These are phyloP conservation scores for Colostygia pectinataria DNA, from an alignment of 2,888 invertebrate genomes.

Conservation along the genomic window DNA sequence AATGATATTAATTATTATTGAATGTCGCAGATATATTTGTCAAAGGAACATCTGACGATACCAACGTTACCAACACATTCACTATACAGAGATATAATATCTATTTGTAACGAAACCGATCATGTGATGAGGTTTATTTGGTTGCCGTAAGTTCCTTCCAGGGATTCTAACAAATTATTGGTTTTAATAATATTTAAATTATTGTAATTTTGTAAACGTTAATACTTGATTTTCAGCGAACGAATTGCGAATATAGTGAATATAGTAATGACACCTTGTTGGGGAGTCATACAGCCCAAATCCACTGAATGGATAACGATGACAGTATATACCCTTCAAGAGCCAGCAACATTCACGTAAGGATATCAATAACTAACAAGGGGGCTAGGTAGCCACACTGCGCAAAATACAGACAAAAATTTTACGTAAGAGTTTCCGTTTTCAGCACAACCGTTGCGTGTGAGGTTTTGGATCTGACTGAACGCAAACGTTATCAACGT, in stretches of 20 bases:
- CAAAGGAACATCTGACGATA: constrained; percentile 65
- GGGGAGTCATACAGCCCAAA: constrained; percentile 72
- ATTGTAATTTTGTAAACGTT: no score
- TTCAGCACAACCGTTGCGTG: constrained; percentile 68
- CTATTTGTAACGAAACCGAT: constrained; percentile 71
- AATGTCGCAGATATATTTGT: constrained; percentile 62
- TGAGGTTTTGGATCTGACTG: constrained; percentile 71
- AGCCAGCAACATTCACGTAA: constrained; percentile 77
- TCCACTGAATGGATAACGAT: constrained; percentile 73
- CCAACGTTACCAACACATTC: constrained; percentile 72
- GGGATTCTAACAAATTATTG: neutral
- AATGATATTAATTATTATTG: neutral
- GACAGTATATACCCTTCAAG: constrained; percentile 73
- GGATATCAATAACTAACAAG: constrained; percentile 18
- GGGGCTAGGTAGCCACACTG: no score
- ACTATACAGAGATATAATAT: constrained; percentile 64
- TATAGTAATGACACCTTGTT: constrained; percentile 76
- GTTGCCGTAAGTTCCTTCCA: constrained; percentile 70
- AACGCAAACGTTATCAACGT: constrained; percentile 61
- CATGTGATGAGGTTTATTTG: constrained; percentile 71
- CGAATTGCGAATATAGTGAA: constrained; percentile 72
- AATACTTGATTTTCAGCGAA: constrained; percentile 60
- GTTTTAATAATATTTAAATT: no score
- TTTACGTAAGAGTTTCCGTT: neutral
- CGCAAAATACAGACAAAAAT: no score